Evolutionary conservation across 2,888 invertebrate species (phyloP).

Genomic region (Apoda limacodes): DNA sequence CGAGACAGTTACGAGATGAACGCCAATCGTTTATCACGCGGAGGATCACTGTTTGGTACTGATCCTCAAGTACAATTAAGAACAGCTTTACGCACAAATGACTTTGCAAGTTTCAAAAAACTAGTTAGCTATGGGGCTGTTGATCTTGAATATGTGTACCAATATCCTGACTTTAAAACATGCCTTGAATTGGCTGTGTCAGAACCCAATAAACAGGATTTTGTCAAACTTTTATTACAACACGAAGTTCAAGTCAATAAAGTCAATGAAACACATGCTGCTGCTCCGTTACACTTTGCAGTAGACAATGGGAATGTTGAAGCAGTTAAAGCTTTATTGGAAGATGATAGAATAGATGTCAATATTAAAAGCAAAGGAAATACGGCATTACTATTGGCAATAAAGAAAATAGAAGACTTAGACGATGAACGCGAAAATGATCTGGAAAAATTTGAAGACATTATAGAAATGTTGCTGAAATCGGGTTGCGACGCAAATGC

Average conservation of each 20-base stretch:
- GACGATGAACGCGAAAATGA: constrained; percentile 55
- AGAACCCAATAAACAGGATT: constrained; percentile 58
- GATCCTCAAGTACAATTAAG: constrained; percentile 62
- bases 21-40: constrained; percentile 44
- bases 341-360: constrained; percentile 56
- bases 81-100: constrained; percentile 62
- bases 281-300: constrained; percentile 76
- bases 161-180: constrained; percentile 69
- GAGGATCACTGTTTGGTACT: constrained; percentile 52
- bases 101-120: constrained; percentile 60
- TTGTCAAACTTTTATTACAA: constrained; percentile 68
- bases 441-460: constrained; percentile 51
- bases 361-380: constrained; percentile 63
- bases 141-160: constrained; percentile 66
- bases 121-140: constrained; percentile 55
- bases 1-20: constrained; percentile 63
- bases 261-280: constrained; percentile 64
- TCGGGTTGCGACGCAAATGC: constrained; percentile 67
- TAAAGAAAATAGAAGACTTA: constrained; percentile 59
- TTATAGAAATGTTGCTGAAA: constrained; percentile 65
- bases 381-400: constrained; percentile 62
- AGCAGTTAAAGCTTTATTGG: constrained; percentile 54
- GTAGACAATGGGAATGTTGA: constrained; percentile 63
- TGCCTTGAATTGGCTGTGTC: constrained; percentile 71
- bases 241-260: constrained; percentile 72